A percentile compares a stretch with the other conserved stretches of the same genome.
Evolutionary conservation across 2,113 vertebrate genomes (phyloP).

Genomic region (Myrmecobius fasciatus): DNA sequence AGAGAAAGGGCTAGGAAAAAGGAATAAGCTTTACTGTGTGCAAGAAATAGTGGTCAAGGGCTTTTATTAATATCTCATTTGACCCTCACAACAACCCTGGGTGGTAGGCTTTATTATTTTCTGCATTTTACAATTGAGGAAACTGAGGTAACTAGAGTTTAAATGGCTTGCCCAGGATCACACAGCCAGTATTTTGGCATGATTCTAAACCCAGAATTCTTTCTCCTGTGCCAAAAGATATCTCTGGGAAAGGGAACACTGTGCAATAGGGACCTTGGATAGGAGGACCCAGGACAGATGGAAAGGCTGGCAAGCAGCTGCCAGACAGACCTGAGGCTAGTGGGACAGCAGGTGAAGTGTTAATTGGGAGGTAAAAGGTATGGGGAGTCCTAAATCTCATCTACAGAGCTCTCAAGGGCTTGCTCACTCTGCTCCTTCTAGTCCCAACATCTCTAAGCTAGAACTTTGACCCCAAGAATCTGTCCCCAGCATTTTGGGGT

Average conservation of each 20-base stretch:
- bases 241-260: not conserved
- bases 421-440: not conserved
- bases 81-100: no score
- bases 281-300: not conserved
- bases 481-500: conserved; percentile 9
- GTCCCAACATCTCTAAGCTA: not conserved
- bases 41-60: not conserved
- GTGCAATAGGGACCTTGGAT: not conserved
- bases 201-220: no score
- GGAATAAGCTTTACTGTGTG: not conserved
- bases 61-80: no score
- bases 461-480: not conserved
- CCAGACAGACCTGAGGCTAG: not conserved
- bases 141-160: no score
- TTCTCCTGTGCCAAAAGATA: no score
- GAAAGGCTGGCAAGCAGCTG: not conserved
- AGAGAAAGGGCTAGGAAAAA: not conserved
- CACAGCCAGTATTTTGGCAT: no score
- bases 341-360: not conserved
- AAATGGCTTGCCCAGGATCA: no score
- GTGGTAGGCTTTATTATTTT: no score
- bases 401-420: conserved; percentile 44
- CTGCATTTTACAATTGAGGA: no score
- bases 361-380: not conserved
- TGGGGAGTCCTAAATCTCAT: conserved; percentile 61